A percentile compares a stretch with the other conserved stretches of the same genome.
phyloP scores from a whole-genome alignment of 2,797 vertebrate genomes.

The Brachymystax lenok region DNA sequence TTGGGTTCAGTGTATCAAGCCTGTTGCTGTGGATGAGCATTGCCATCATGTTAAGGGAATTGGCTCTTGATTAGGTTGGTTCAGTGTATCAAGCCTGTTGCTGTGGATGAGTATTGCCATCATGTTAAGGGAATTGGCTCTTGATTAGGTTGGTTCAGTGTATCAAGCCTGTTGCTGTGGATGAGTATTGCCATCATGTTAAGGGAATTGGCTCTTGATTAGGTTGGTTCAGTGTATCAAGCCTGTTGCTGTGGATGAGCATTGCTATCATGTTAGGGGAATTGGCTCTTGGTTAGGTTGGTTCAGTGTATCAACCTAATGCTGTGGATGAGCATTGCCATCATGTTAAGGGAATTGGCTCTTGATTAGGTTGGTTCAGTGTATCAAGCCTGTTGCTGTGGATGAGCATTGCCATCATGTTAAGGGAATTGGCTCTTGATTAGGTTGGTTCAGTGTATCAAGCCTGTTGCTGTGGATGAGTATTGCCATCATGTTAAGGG shows the following conservation, averaged over 20 bases:
- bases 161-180: neutral
- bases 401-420: constrained; percentile 16
- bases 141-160: constrained; percentile 16
- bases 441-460: constrained; percentile 12
- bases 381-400: neutral
- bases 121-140: constrained; percentile 20
- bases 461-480: neutral
- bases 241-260: neutral
- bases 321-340: neutral
- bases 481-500: constrained; percentile 24
- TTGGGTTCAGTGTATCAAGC: constrained; percentile 9
- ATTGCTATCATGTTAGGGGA: constrained; percentile 25
- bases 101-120: constrained; percentile 8
- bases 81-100: neutral
- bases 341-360: constrained; percentile 24
- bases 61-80: constrained; percentile 17
- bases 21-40: neutral
- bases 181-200: constrained; percentile 21
- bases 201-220: constrained; percentile 18
- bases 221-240: constrained; percentile 11
- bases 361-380: constrained; percentile 16
- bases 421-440: constrained; percentile 22
- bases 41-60: constrained; percentile 26
- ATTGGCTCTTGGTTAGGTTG: constrained; percentile 17
- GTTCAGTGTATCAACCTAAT: neutral